Base-by-base conservation (phyloP, 1,140 invertebrate species). In the Philopotamus ludificatus region DNA sequence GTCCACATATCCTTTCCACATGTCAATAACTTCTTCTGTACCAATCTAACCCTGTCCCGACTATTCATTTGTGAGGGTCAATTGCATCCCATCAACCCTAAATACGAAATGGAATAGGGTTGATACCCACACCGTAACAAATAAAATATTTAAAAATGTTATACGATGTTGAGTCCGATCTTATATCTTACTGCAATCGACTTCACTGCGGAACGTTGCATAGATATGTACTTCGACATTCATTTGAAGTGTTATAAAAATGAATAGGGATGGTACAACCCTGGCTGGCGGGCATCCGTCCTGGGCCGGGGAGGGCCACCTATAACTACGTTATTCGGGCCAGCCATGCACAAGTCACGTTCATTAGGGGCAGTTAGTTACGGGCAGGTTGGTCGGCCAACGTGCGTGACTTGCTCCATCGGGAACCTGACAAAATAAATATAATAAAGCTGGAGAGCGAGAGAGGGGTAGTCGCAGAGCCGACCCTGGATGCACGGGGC, bases 321-420 rank as follows among this genome's bases (percentile, higher is more conserved):
- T 9, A 7, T 58, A 58, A 58, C 54, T 39, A 44, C 41, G 54
- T 58, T 58, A 58, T 58, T 39, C 18, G 54, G 20, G 12, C 34
- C 54, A 58, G 18, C 54, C 54, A 39, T 58, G 54, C 54, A 58
- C 54, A 58, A 58, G 54, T 58, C 54, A 58, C 54, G 54, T 58
- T 58, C 54, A 58, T 58, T 58, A 58, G 54, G 54, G 54, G 39
- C 18, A 58, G 54, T 58, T 58, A 58, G 54, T 58, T 44, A 58
- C 54, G 54, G 54, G n/a, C 54, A 58, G 54, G 54, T 58, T 58
- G 54, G 54, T 44, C 26, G 54, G 34, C 18, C 54, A 58, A 58
- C 54, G 54, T 58, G 54, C 54, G 54, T 58, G 54, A 58, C 54
- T 22, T 4, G 44, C 54, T 58, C 22, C 41, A 4, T 4, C 47